These are phyloP conservation scores for Galleria mellonella DNA, from an alignment of 1,140 invertebrate genomes.

Conservation along the genomic window DNA sequence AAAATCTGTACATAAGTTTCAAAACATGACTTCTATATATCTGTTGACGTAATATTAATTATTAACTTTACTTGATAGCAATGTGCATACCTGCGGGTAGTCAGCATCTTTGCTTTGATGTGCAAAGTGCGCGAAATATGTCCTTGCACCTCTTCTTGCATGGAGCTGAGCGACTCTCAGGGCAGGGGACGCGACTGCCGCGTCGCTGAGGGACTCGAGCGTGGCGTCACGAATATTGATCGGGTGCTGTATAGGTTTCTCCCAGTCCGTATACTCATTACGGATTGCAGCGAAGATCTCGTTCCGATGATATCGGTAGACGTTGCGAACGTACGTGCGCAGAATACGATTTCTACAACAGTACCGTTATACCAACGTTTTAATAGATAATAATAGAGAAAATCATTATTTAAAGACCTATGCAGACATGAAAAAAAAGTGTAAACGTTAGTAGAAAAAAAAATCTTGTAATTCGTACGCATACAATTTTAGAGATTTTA, in stretches of 20 bases:
- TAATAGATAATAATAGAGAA: too few relatives aligned
- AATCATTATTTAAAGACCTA: too few relatives aligned
- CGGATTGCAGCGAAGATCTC: conserved; percentile 93
- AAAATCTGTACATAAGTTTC: too few relatives aligned
- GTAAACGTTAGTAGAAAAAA: too few relatives aligned
- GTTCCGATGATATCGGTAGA: conserved; percentile 91
- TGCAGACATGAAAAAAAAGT: too few relatives aligned
- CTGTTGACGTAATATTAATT: too few relatives aligned
- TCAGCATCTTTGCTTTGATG: conserved; percentile 85
- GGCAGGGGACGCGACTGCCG: conserved; percentile 83
- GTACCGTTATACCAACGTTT: too few relatives aligned
- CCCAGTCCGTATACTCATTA: conserved; percentile 96
- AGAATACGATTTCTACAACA: conserved; percentile 78
- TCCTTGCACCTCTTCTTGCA: conserved; percentile 79
- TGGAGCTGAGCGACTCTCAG: conserved; percentile 83
- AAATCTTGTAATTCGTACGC: too few relatives aligned
- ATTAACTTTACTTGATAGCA: too few relatives aligned
- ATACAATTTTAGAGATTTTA: too few relatives aligned
- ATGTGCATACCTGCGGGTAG: conserved; percentile 78
- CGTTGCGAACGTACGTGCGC: conserved; percentile 90
- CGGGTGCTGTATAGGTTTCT: conserved; percentile 88
- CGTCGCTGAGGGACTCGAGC: conserved; percentile 91
- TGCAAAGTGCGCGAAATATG: conserved; percentile 88
- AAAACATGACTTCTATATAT: too few relatives aligned
- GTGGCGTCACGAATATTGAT: conserved; percentile 88